phyloP scores from a whole-genome alignment of 2,113 vertebrate genomes.

The Gallinago paraguaiae region DNA sequence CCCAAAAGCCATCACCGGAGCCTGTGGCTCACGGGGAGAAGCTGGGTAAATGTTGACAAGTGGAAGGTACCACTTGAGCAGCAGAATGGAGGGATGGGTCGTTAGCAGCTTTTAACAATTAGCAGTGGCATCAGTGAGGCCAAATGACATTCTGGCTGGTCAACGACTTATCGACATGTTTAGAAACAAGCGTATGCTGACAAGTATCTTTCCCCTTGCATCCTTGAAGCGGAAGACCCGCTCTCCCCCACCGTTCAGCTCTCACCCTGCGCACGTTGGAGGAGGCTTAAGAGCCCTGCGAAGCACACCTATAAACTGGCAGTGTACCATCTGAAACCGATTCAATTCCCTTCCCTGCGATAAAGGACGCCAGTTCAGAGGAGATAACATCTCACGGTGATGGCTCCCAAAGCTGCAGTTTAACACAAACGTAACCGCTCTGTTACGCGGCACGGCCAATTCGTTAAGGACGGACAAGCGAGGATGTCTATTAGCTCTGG shows the following conservation, averaged over 20 bases:
- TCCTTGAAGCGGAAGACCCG: background rate
- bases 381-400: constrained; percentile 58
- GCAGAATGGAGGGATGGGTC: background rate
- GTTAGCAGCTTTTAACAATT: background rate
- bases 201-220: background rate
- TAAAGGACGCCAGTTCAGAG: constrained; percentile 40
- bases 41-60: background rate
- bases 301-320: constrained; percentile 51
- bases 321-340: constrained; percentile 39
- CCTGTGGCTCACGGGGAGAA: background rate
- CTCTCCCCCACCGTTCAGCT: background rate
- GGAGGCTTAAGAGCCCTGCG: constrained; percentile 29
- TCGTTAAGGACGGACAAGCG: constrained; percentile 57
- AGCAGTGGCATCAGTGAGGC: background rate
- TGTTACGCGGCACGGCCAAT: constrained; percentile 34
- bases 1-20: background rate
- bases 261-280: background rate
- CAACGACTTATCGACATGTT: background rate
- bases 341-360: constrained; percentile 63
- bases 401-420: constrained; percentile 64
- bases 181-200: background rate
- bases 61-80: background rate
- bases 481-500: constrained; percentile 5
- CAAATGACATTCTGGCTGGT: background rate
- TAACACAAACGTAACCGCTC: constrained; percentile 22